These are phyloP conservation scores for Motacilla alba DNA, from an alignment of 2,113 vertebrate species.

Conservation along the genomic window DNA sequence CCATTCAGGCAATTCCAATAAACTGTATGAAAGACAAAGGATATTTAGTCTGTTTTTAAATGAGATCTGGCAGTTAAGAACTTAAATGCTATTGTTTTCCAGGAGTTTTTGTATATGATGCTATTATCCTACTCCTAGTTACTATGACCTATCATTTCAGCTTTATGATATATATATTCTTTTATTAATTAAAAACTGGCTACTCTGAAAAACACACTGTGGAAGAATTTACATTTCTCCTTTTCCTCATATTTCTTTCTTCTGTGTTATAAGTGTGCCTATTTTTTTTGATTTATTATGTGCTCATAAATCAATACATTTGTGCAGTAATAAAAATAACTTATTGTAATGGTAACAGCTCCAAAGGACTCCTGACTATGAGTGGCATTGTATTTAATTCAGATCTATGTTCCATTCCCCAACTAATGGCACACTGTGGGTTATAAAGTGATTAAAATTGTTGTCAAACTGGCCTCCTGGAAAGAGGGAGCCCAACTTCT, in stretches of 20 bases:
- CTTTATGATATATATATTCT: not conserved
- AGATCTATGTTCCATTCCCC: slow-evolving; percentile 44
- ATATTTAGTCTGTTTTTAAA: not conserved
- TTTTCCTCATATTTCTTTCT: not conserved
- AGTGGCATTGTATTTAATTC: slow-evolving; percentile 58
- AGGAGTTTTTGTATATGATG: not conserved
- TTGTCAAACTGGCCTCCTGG: slow-evolving; percentile 51
- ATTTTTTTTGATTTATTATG: slow-evolving; percentile 25
- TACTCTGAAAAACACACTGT: not conserved
- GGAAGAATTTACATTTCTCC: not conserved
- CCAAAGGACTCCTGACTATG: slow-evolving; percentile 40
- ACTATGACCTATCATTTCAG: not conserved
- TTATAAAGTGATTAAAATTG: slow-evolving; percentile 52
- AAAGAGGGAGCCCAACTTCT: slow-evolving; percentile 16
- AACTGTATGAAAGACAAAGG: not conserved
- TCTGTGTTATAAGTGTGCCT: not conserved
- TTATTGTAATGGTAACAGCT: slow-evolving; percentile 50
- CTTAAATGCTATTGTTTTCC: not conserved
- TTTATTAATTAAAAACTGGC: not conserved
- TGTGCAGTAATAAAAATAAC: slow-evolving; percentile 57
- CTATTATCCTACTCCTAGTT: not conserved
- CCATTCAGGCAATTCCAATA: fast-evolving
- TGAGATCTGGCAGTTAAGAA: not conserved
- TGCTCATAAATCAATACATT: slow-evolving; percentile 47
- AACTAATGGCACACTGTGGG: slow-evolving; percentile 39